Conservation (phyloP, 2,113 vertebrate species). For the Chloroceryle aenea region DNA sequence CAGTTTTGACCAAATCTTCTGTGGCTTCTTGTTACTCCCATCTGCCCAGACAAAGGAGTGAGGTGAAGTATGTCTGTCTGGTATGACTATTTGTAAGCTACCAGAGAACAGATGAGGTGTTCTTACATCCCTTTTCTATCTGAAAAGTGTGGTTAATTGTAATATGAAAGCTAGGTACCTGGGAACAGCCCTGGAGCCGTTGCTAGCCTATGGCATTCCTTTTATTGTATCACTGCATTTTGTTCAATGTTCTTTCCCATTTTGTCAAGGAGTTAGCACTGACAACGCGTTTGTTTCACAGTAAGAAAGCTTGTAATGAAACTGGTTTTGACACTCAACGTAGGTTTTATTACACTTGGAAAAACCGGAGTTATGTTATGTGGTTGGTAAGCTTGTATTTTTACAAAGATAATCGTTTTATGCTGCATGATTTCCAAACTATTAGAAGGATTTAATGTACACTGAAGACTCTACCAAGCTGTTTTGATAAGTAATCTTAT, state of each 20-base stretch:
- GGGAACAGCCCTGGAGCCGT: background rate
- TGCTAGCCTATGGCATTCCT: background rate
- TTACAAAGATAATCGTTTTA: conserved; percentile 49
- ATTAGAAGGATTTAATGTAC: conserved; percentile 46
- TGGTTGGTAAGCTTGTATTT: conserved; percentile 43
- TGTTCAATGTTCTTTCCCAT: background rate
- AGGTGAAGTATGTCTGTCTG: background rate
- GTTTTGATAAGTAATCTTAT: conserved; percentile 46
- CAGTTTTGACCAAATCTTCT: background rate
- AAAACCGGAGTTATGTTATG: background rate
- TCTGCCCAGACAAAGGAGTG: background rate
- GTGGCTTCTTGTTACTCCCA: background rate
- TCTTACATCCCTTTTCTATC: background rate
- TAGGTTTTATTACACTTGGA: background rate
- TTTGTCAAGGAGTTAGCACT: background rate
- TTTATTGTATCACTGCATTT: background rate
- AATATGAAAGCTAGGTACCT: background rate
- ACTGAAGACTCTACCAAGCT: conserved; percentile 40
- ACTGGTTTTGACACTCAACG: background rate
- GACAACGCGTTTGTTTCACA: conserved; percentile 5
- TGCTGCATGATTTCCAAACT: conserved; percentile 30
- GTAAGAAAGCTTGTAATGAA: background rate
- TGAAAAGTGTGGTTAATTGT: background rate
- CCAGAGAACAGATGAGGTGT: background rate
- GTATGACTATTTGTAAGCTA: background rate